phyloP scores from a whole-genome alignment of 2,888 invertebrate species.

The Stenotaenia linearis region DNA sequence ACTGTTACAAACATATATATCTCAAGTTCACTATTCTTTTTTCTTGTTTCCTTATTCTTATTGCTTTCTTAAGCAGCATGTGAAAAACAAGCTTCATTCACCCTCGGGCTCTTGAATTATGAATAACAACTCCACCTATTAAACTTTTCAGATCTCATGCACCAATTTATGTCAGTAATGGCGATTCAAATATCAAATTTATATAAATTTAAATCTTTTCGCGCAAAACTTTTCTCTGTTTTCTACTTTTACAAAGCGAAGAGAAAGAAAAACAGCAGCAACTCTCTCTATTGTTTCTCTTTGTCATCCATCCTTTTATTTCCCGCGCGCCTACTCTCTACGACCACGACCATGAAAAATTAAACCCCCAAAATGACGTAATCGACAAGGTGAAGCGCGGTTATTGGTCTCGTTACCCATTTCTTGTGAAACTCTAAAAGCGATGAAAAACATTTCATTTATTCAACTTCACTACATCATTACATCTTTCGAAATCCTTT shows the following conservation, averaged over 20 bases:
- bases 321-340: background rate
- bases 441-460: background rate
- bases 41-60: background rate
- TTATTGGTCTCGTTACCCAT: constrained; percentile 16
- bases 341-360: constrained; percentile 11
- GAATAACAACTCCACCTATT: background rate
- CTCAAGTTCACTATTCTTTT: background rate
- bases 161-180: background rate
- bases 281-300: background rate
- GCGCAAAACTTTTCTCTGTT: too few relatives aligned
- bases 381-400: background rate
- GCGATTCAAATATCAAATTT: background rate
- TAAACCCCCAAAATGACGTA: background rate
- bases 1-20: too few relatives aligned
- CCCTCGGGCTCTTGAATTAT: background rate
- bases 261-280: background rate
- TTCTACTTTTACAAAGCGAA: too few relatives aligned
- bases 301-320: background rate
- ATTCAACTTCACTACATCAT: background rate
- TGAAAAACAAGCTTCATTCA: background rate
- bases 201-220: too few relatives aligned
- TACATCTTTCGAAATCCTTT: background rate
- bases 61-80: background rate
- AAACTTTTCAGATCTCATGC: background rate
- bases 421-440: background rate